A percentile compares a stretch with the other conserved stretches of the same genome.
phyloP scores from a whole-genome alignment of 2,113 vertebrate genomes.

The Anguilla rostrata region DNA sequence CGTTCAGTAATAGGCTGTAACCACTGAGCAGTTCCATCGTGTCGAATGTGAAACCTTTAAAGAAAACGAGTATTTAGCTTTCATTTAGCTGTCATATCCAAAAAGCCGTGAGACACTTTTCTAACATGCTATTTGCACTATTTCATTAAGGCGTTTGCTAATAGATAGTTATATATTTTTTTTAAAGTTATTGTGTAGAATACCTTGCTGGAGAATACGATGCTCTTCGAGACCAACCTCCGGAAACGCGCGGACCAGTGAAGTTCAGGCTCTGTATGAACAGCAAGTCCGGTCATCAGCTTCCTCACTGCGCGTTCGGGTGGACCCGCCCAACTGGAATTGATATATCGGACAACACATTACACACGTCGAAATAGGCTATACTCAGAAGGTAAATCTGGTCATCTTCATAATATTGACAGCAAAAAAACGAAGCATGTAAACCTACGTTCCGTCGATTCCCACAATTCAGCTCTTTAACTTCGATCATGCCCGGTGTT shows the following conservation, averaged over 20 bases:
- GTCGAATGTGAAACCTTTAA: no score
- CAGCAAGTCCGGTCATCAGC: not conserved
- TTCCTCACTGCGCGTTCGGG: not conserved
- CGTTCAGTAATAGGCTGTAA: no score
- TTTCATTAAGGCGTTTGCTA: not conserved
- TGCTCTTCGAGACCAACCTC: not conserved
- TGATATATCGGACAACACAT: not conserved
- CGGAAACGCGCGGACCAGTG: not conserved
- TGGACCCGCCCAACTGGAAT: constrained; percentile 5
- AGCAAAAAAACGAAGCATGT: not conserved
- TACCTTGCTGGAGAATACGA: not conserved
- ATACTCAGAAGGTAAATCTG: not conserved
- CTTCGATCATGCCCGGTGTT: not conserved
- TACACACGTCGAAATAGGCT: not conserved
- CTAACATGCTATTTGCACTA: not conserved
- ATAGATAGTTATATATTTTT: not conserved
- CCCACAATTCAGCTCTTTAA: not conserved
- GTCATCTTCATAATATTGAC: not conserved
- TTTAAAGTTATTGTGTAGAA: not conserved
- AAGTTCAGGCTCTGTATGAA: not conserved
- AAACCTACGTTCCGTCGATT: not conserved
- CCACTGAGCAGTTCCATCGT: no score
- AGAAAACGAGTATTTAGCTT: not conserved
- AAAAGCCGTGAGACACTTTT: not conserved
- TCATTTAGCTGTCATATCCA: not conserved